A percentile compares a stretch with the other conserved stretches of the same genome.
Evolutionary conservation across 1,140 invertebrate genomes (phyloP).

Genomic region (Drosophila pandora): DNA sequence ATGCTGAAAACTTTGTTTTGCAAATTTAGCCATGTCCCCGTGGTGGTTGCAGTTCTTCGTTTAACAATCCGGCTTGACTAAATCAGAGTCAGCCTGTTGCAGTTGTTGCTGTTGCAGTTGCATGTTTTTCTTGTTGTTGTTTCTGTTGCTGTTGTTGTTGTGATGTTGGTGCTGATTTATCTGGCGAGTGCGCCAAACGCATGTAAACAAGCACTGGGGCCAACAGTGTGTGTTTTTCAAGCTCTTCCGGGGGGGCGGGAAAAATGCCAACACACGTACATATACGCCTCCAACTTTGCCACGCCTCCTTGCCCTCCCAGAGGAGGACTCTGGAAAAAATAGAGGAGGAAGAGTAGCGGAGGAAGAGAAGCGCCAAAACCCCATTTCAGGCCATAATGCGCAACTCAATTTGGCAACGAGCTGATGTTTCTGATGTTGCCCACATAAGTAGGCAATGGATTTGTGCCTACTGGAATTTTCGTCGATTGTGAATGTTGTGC

Average conservation of each 20-base stretch:
- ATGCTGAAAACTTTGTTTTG: constrained; percentile 47
- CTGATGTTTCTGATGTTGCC: constrained; percentile 16
- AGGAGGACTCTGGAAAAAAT: background rate
- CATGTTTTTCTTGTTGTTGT: constrained; percentile 3
- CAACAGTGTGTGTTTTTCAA: constrained; percentile 29
- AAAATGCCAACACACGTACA: background rate
- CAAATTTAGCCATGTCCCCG: constrained; percentile 40
- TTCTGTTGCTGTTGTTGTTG: constrained; percentile 10
- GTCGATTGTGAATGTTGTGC: constrained; percentile 7
- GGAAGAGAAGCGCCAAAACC: background rate
- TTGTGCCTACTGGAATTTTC: constrained; percentile 27
- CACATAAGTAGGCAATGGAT: constrained; percentile 68
- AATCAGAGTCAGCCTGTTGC: constrained; percentile 21
- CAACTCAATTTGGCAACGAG: constrained; percentile 15
- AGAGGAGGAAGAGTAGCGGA: too few species aligned
- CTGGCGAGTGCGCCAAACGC: constrained; percentile 74
- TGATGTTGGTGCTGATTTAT: constrained; percentile 69
- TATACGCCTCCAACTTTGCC: too few species aligned
- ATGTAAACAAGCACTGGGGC: constrained; percentile 68
- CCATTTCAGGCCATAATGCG: constrained; percentile 5
- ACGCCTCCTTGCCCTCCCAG: too few species aligned
- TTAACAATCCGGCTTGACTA: constrained; percentile 32
- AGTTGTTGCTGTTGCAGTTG: constrained; percentile 22
- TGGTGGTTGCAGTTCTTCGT: constrained; percentile 13
- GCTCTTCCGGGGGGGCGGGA: background rate